Base-by-base conservation (phyloP, 2,113 vertebrate species). In the Ramphastos sulfuratus region DNA sequence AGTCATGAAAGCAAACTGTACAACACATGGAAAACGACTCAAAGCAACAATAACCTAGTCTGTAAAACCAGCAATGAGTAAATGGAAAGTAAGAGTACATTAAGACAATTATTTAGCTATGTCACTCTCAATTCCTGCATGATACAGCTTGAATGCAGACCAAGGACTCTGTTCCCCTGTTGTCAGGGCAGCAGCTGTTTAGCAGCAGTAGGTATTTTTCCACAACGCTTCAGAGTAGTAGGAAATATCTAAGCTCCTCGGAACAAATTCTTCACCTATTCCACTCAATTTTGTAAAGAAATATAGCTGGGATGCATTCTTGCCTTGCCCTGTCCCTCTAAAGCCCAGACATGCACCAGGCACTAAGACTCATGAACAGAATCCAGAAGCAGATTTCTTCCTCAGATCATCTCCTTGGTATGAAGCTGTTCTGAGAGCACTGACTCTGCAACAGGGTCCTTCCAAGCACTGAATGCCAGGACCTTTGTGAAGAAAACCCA, bases 171-270 rank as follows among this genome's bases (percentile, higher is more conserved):
- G 72, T 37, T 96, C 67, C 60, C 54, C 79, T 39, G 92, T 94
- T 82, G 87, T 94, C 46, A 95, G 56, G 93, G 85, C 15, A 13
- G 75, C 48, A 92, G 78, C 78, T 87, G 78, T 91, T 87, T 25
- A 72, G 21, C 46, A 94, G 88, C 81, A 25, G 2, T 31, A 80
- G 80, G 89, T 90, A 33, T 91, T 95, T 96, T 96, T 93, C 90
- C 92, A 92, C 69, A 95, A 84, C 85, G 78, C 50, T 21, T 54
- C 69, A 54, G 65, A 58, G 69, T 4, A 84, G 67, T 5, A 71
- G n/a, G 72, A 94, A 87, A 91, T 78, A 82, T 23, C 56, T 50
- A 39, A 63, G 48, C 66, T 84, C 60, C 35, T 93, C 1, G 33
- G 73, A 64, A 90, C 25, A 50, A 92, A 31, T 92, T 86, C 63